Evolutionary conservation across 2,113 vertebrate genomes (phyloP).

Genomic region (Ceratotherium simum): DNA sequence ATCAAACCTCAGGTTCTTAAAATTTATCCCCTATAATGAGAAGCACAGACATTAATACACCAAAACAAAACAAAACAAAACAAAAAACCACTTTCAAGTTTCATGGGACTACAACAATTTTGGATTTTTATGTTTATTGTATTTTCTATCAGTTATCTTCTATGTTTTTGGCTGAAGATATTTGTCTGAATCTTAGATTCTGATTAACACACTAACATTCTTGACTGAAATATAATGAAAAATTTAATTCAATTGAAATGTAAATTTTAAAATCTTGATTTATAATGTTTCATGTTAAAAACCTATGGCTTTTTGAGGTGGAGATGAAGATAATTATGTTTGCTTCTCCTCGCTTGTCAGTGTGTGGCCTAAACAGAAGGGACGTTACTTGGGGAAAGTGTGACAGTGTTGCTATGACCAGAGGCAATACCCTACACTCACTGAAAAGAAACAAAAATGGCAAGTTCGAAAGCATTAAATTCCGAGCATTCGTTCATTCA

Average conservation of each 20-base stretch:
- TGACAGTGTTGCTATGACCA: neutral
- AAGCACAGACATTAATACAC: neutral
- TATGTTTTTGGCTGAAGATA: neutral
- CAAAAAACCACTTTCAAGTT: neutral
- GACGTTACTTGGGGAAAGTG: neutral
- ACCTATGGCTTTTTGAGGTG: neutral
- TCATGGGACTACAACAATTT: neutral
- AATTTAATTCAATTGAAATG: neutral
- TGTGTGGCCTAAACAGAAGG: neutral
- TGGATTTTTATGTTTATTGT: neutral
- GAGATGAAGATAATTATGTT: neutral
- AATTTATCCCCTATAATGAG: neutral
- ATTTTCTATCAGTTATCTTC: constrained; percentile 32
- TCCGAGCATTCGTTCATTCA: neutral
- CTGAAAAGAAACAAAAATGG: neutral
- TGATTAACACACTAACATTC: neutral
- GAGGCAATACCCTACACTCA: neutral
- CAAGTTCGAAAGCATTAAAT: neutral
- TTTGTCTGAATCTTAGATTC: neutral
- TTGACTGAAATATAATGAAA: constrained; percentile 28
- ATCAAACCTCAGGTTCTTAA: neutral
- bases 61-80: constrained; percentile 4
- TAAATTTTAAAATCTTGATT: constrained; percentile 3
- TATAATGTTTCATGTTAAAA: neutral
- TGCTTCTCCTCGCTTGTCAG: neutral